These are phyloP conservation scores for Rhizoglyphus robini DNA, from an alignment of 1,140 invertebrate species.

Conservation along the genomic window DNA sequence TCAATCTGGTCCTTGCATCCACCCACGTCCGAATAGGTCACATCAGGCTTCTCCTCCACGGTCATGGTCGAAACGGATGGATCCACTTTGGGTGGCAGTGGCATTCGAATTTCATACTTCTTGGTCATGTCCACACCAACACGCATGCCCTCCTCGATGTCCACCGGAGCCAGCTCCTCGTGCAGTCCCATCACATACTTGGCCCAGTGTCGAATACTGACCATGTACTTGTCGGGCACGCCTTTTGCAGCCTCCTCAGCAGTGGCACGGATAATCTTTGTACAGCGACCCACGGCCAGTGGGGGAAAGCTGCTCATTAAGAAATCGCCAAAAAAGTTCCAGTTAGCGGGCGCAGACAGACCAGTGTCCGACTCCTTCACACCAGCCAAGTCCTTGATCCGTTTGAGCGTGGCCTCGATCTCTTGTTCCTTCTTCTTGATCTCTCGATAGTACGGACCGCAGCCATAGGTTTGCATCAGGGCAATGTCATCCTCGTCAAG, in stretches of 20 bases:
- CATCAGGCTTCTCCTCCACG: conserved; percentile 22
- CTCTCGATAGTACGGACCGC: conserved; percentile 39
- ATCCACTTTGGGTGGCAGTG: conserved; percentile 20
- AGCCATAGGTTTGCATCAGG: conserved; percentile 42
- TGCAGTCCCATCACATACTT: conserved; percentile 46
- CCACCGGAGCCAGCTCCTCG: conserved; percentile 43
- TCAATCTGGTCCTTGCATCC: conserved; percentile 22
- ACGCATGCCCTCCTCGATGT: conserved; percentile 47
- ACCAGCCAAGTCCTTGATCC: conserved; percentile 41
- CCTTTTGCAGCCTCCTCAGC: conserved; percentile 33
- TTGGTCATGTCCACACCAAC: conserved; percentile 33
- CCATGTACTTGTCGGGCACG: conserved; percentile 37
- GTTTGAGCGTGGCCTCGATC: conserved; percentile 39
- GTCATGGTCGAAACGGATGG: conserved; percentile 22
- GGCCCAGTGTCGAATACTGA: conserved; percentile 46
- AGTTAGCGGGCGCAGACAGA: conserved; percentile 41
- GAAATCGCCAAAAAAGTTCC: conserved; percentile 44
- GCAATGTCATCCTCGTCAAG: conserved; percentile 44
- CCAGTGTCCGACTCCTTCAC: conserved; percentile 41
- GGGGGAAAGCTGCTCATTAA: conserved; percentile 39
- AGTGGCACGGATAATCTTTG: conserved; percentile 39
- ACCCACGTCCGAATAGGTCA: conserved; percentile 21
- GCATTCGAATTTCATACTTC: conserved; percentile 19
- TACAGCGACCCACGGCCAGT: conserved; percentile 33
- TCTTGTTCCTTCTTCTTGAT: conserved; percentile 41